These are phyloP conservation scores for Gasterosteus aculeatus DNA, from an alignment of 2,113 vertebrate species.

Conservation along the genomic window DNA sequence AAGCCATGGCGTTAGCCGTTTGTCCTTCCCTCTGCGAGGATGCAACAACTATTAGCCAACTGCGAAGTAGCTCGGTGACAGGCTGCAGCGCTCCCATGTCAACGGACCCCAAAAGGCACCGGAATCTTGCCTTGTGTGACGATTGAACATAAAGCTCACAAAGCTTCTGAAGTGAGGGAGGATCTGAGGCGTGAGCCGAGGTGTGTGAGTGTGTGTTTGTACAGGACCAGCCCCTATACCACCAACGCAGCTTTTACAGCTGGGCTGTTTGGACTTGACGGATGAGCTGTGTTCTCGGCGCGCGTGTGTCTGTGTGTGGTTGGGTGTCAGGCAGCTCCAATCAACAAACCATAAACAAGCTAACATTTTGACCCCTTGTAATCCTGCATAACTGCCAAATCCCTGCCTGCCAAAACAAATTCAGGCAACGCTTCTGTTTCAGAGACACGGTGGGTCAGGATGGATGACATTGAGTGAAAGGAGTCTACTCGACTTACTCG, in stretches of 20 bases:
- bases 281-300: constrained; percentile 49
- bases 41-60: neutral
- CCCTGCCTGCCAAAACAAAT: neutral
- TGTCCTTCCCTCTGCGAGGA: neutral
- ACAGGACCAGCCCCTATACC: constrained; percentile 50
- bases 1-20: neutral
- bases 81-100: neutral
- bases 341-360: constrained; percentile 72
- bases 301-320: constrained; percentile 6
- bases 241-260: constrained; percentile 70
- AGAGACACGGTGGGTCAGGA: neutral
- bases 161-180: constrained; percentile 1
- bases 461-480: neutral
- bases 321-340: constrained; percentile 53
- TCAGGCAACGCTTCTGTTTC: neutral
- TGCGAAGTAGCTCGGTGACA: neutral
- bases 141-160: neutral
- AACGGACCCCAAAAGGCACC: constrained; percentile 3
- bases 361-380: constrained; percentile 39
- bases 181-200: constrained; percentile 34
- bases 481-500: no score
- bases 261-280: constrained; percentile 63
- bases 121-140: neutral
- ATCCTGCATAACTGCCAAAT: constrained; percentile 26
- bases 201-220: constrained; percentile 52